phyloP scores from a whole-genome alignment of 2,888 invertebrate species.

The Eupeodes luniger region DNA sequence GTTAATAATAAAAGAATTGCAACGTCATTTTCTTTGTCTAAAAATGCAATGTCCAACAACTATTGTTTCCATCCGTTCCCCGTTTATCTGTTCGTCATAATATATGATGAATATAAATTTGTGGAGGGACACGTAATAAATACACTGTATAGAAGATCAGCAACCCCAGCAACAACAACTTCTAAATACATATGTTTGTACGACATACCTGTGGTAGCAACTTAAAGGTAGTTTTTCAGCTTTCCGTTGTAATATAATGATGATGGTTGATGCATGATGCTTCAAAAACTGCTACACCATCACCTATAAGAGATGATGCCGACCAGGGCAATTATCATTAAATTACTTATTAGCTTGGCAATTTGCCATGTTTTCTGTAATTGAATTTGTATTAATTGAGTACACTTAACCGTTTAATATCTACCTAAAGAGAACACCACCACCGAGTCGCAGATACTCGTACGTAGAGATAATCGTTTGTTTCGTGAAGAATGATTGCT shows the following conservation, averaged over 20 bases:
- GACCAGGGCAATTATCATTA: slow-evolving; percentile 63
- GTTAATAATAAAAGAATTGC: too few species aligned
- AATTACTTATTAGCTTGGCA: slow-evolving; percentile 70
- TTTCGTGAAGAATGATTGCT: slow-evolving; percentile 15
- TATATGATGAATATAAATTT: too few species aligned
- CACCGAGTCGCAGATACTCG: slow-evolving; percentile 9
- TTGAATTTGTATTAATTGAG: slow-evolving; percentile 84
- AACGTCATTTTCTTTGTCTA: too few species aligned
- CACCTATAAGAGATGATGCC: slow-evolving; percentile 27
- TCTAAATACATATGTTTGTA: too few species aligned
- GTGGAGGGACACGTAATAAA: too few species aligned
- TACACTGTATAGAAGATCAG: too few species aligned
- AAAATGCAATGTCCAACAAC: too few species aligned
- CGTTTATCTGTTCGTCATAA: too few species aligned
- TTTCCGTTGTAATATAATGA: slow-evolving; percentile 28
- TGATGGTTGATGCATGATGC: slow-evolving; percentile 32
- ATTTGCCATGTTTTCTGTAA: slow-evolving; percentile 84
- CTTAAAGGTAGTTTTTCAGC: slow-evolving; percentile 22
- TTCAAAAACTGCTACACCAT: slow-evolving; percentile 48
- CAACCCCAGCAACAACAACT: too few species aligned
- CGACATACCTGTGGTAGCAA: neutral
- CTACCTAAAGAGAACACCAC: slow-evolving; percentile 37
- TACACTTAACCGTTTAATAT: slow-evolving; percentile 70
- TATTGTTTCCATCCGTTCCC: too few species aligned
- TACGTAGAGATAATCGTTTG: neutral